Conservation (phyloP, 1,140 invertebrate genomes). For the Solenopsis fugax region DNA sequence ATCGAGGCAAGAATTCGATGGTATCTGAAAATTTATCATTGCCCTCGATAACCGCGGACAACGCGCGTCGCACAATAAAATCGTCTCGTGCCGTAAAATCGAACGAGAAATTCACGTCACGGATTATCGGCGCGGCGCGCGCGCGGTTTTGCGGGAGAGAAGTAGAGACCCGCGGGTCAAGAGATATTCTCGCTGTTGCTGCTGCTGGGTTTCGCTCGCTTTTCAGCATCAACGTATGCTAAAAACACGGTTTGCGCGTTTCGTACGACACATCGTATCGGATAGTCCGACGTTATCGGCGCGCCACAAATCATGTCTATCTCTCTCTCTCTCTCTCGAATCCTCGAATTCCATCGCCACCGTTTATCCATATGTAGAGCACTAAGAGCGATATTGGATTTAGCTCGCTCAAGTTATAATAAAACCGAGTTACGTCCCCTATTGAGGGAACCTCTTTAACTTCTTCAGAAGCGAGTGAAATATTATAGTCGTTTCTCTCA, state of each 20-base stretch:
- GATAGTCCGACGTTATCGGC: neutral
- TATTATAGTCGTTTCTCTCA: neutral
- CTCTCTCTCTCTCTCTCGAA: neutral
- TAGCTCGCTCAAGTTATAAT: neutral
- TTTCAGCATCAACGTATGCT: slow-evolving; percentile 12
- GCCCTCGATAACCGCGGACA: slow-evolving; percentile 33
- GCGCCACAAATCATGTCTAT: slow-evolving; percentile 16
- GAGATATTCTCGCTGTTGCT: neutral
- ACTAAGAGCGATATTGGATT: neutral
- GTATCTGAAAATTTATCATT: slow-evolving; percentile 45
- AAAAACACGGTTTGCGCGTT: slow-evolving; percentile 18
- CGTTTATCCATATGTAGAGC: neutral
- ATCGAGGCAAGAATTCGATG: slow-evolving; percentile 37
- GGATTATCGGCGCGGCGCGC: slow-evolving; percentile 26
- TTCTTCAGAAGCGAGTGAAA: neutral
- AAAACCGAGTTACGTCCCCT: neutral
- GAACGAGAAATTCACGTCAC: slow-evolving; percentile 47
- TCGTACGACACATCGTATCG: neutral
- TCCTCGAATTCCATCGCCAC: neutral
- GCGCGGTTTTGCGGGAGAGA: neutral
- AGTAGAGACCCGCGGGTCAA: neutral
- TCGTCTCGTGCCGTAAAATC: slow-evolving; percentile 31
- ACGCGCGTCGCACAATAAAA: slow-evolving; percentile 41
- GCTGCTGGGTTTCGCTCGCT: neutral
- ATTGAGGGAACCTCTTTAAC: neutral